Evolutionary conservation across 2,888 invertebrate genomes (phyloP), one percentile per base, ranked within the genome.

Genomic region (Dastarcus helophoroides): DNA sequence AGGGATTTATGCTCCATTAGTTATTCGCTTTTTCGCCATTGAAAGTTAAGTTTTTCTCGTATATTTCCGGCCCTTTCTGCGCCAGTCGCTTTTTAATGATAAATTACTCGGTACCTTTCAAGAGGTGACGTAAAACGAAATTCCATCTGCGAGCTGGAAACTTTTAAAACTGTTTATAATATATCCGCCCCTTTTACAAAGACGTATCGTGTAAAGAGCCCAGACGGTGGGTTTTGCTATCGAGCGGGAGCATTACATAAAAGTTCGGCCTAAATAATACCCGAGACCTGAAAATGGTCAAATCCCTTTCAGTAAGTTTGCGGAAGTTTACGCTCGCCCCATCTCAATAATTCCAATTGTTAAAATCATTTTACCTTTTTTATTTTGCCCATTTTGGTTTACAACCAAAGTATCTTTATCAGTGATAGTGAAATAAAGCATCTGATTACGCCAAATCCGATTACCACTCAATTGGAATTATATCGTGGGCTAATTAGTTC

Each of bases 111-210:
- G 37, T 42, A 48, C 47, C 47, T 47, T 48, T 47, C 42, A 46
- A 41, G 37, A 44, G 47, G 45, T 43, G 42, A 39, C 34, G 44
- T 39, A 38, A 45, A 46, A 41, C 40, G 42, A 47, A n/a, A 47
- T 48, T 46, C 44, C 43, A 41, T 41, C 42, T 41, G 40, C 31
- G 47, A 48, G 40, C 44, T 47, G 30, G 36, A 29, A 39, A 48
- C 47, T 39, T 50, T 41, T 43, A 42, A 44, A 47, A 50, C 48
- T 47, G 44, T 46, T 49, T 46, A 48, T 47, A 47, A 48, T 47
- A 46, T 40, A 47, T 38, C 41, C 40, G 40, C 37, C 40, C 34
- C 34, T 33, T 6, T 5, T 14, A 43, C 43, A 46, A 46, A 44
- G 43, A 44, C 40, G 42, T 40, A 37, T 39, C 40, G 40, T 39